These are phyloP conservation scores for Syritta pipiens DNA, from an alignment of 2,888 invertebrate species.

Conservation along the genomic window DNA sequence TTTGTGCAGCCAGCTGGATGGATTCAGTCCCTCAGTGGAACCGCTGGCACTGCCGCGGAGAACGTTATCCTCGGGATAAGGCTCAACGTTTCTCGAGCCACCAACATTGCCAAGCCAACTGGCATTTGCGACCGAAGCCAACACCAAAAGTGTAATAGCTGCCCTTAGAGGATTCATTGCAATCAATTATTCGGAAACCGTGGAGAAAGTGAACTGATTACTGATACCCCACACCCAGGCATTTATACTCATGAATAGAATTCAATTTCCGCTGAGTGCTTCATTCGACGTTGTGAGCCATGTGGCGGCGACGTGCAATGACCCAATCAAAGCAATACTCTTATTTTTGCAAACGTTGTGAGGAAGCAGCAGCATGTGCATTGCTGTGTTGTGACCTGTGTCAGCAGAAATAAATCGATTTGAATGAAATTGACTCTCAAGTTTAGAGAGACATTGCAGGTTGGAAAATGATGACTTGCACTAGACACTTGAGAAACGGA, in stretches of 20 bases:
- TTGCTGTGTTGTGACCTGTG: background rate
- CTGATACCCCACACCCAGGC: background rate
- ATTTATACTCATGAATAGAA: conserved; percentile 45
- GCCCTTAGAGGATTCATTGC: conserved; percentile 34
- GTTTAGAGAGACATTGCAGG: background rate
- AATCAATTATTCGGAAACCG: conserved; percentile 10
- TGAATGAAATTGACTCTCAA: background rate
- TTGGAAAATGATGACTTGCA: background rate
- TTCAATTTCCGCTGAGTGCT: conserved; percentile 10
- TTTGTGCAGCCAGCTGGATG: conserved; percentile 1
- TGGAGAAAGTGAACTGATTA: conserved; percentile 51
- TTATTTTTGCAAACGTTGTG: conserved; percentile 14
- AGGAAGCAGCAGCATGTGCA: background rate
- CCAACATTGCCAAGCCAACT: background rate
- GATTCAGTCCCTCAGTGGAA: background rate
- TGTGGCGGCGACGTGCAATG: background rate
- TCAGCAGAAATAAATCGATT: background rate
- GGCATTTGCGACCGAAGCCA: conserved; percentile 14
- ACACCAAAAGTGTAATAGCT: conserved; percentile 29
- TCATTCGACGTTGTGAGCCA: background rate
- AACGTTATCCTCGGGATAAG: conserved; percentile 17
- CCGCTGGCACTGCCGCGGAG: background rate
- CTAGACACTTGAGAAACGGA: background rate
- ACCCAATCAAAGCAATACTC: background rate
- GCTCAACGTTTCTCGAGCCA: background rate